phyloP scores from a whole-genome alignment of 2,888 invertebrate genomes.

The Leptarthrus brevirostris region DNA sequence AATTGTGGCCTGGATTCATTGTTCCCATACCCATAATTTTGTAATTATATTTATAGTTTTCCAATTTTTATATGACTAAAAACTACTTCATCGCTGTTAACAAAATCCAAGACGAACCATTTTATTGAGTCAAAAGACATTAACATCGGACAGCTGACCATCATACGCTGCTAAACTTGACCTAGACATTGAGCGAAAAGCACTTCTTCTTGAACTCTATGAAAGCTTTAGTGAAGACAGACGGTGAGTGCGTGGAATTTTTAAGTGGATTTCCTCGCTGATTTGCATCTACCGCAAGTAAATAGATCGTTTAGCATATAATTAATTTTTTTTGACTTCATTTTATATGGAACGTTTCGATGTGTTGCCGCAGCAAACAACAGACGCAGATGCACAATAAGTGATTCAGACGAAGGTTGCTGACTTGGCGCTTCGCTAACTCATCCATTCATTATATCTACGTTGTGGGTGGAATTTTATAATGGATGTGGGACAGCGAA shows the following conservation, averaged over 20 bases:
- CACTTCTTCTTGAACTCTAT: background rate
- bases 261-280: constrained; percentile 22
- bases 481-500: no score
- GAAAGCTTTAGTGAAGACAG: constrained; percentile 10
- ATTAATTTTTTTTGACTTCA: constrained; percentile 8
- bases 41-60: no score
- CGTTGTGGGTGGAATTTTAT: no score
- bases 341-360: background rate
- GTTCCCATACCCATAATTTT: no score
- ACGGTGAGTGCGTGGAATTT: constrained; percentile 1
- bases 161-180: constrained; percentile 24
- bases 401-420: background rate
- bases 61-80: no score
- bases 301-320: constrained; percentile 40
- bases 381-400: background rate
- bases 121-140: no score
- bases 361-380: background rate
- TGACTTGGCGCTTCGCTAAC: background rate
- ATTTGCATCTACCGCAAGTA: constrained; percentile 39
- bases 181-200: constrained; percentile 27
- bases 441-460: no score
- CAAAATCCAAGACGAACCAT: no score
- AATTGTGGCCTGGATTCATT: no score
- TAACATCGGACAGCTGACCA: background rate
- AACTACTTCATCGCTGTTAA: no score